phyloP scores from a whole-genome alignment of 2,888 invertebrate genomes.

The Keiferia lycopersicella region DNA sequence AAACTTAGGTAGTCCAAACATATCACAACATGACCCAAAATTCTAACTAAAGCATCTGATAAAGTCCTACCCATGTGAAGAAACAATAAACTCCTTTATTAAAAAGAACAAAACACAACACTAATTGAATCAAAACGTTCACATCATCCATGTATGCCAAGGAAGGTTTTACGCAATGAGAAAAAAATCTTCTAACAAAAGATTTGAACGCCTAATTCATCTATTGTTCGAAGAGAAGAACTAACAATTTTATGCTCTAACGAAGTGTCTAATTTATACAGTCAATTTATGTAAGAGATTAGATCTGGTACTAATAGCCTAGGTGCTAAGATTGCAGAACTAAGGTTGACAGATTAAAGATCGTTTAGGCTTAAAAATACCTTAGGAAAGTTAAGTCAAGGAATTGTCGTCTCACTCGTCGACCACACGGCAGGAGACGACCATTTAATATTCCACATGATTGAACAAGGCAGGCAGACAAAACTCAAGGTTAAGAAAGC shows the following conservation, averaged over 20 bases:
- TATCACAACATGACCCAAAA: neutral
- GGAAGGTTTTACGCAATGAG: slow-evolving; percentile 10
- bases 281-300: neutral
- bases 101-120: slow-evolving; percentile 13
- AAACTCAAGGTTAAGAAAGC: too few relatives aligned
- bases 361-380: too few relatives aligned
- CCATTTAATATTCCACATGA: too few relatives aligned
- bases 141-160: slow-evolving; percentile 12
- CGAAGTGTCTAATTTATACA: slow-evolving; percentile 5
- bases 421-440: too few relatives aligned
- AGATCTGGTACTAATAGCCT: neutral
- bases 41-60: neutral
- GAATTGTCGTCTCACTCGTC: too few relatives aligned
- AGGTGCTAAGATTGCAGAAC: neutral
- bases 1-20: too few relatives aligned
- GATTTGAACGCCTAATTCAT: neutral
- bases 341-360: neutral
- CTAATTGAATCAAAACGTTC: slow-evolving; percentile 12
- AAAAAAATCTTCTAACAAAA: slow-evolving; percentile 17
- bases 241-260: slow-evolving; percentile 5
- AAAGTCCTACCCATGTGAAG: neutral
- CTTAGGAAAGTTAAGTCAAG: too few relatives aligned
- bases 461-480: too few relatives aligned
- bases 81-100: neutral
- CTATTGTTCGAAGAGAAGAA: slow-evolving; percentile 15